Evolutionary conservation across 1,140 invertebrate genomes (phyloP).

Genomic region (Rhopalosiphum maidis): DNA sequence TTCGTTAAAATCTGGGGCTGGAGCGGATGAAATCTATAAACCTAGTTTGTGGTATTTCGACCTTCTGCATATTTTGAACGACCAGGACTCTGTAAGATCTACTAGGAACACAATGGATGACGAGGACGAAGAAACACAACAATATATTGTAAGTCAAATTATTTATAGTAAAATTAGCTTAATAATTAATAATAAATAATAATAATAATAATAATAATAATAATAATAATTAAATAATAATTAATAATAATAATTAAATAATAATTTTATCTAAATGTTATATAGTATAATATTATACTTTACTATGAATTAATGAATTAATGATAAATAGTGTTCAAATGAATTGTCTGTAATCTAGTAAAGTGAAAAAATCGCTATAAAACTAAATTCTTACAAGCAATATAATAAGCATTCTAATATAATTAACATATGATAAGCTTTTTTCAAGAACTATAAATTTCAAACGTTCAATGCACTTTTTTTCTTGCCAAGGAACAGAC

Average conservation of each 20-base stretch:
- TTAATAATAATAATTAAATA: no score
- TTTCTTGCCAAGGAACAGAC: slow-evolving; percentile 48
- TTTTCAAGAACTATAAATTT: slow-evolving; percentile 38
- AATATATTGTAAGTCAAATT: slow-evolving; percentile 15
- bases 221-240: no score
- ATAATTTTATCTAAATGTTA: no score
- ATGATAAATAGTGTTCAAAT: no score
- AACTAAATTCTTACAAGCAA: no score
- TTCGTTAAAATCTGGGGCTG: slow-evolving; percentile 59
- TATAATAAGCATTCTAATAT: no score
- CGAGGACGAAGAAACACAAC: slow-evolving; percentile 58
- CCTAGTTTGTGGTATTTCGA: slow-evolving; percentile 62
- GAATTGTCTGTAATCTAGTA: no score
- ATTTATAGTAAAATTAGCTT: slow-evolving; percentile 34
- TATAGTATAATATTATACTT: no score
- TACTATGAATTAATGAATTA: no score
- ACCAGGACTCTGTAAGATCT: slow-evolving; percentile 57
- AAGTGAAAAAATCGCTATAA: no score
- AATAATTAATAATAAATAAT: neutral
- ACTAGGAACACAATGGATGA: slow-evolving; percentile 59
- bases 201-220: no score
- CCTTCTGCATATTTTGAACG: slow-evolving; percentile 59
- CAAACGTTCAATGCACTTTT: slow-evolving; percentile 34
- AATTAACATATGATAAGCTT: neutral
- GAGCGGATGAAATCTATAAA: slow-evolving; percentile 60